Evolutionary conservation across 2,888 invertebrate species (phyloP).

Genomic region (Caenorhabditis sp.): DNA sequence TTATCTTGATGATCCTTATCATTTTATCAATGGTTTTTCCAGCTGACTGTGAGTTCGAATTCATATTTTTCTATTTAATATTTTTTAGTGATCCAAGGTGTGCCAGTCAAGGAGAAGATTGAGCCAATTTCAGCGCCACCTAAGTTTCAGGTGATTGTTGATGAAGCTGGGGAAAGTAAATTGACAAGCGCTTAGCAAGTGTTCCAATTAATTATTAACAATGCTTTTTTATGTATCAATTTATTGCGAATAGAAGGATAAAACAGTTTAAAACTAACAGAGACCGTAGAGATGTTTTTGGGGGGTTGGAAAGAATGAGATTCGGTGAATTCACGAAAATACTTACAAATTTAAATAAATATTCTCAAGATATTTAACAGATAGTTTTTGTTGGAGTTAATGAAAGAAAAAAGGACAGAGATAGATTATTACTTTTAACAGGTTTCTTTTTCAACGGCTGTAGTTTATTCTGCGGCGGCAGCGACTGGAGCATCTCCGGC

Average conservation of each 20-base stretch:
- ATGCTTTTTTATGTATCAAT: conserved; percentile 2
- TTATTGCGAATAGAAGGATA: conserved; percentile 39
- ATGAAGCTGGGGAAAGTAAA: conserved; percentile 55
- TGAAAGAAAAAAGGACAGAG: background rate
- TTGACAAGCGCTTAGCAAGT: conserved; percentile 24
- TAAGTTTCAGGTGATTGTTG: conserved; percentile 53
- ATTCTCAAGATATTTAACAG: conserved; percentile 18
- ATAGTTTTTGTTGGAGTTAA: background rate
- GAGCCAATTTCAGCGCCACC: conserved; percentile 38
- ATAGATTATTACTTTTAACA: background rate
- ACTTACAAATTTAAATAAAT: conserved; percentile 9
- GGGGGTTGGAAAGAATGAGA: conserved; percentile 25
- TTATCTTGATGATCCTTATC: conserved; percentile 47
- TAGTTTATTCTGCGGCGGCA: background rate
- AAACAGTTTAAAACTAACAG: conserved; percentile 38
- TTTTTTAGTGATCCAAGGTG: background rate
- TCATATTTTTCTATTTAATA: background rate
- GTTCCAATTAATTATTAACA: background rate
- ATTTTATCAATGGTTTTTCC: conserved; percentile 47
- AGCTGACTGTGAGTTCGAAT: conserved; percentile 32
- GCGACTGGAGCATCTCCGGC: conserved; percentile 22
- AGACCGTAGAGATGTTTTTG: conserved; percentile 3
- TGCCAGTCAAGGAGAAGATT: conserved; percentile 22
- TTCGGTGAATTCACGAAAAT: conserved; percentile 22
- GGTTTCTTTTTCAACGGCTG: conserved; percentile 12